These are phyloP conservation scores for Nomia melanderi DNA, from an alignment of 1,140 invertebrate genomes.

Conservation along the genomic window DNA sequence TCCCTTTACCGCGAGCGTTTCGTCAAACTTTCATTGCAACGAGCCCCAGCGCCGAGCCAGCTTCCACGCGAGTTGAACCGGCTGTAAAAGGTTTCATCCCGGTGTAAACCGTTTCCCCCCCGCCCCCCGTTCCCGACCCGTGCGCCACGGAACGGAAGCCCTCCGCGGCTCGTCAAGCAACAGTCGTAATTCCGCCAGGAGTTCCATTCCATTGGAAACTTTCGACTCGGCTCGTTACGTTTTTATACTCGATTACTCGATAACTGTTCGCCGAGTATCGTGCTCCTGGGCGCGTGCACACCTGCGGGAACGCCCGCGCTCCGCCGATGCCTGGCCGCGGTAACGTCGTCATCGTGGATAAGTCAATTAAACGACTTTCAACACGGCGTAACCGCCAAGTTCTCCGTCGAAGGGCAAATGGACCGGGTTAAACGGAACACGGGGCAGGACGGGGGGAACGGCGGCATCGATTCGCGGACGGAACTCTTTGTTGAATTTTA, in stretches of 20 bases:
- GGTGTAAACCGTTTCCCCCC: not conserved
- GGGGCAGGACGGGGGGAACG: too few species aligned
- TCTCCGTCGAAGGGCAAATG: slow-evolving; percentile 2
- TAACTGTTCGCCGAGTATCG: slow-evolving; percentile 13
- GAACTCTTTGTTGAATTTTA: slow-evolving; percentile 15
- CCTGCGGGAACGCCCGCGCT: not conserved
- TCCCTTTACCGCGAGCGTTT: too few species aligned
- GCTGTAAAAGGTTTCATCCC: slow-evolving; percentile 3
- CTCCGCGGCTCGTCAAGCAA: not conserved
- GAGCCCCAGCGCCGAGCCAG: too few species aligned
- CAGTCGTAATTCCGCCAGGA: slow-evolving; percentile 24
- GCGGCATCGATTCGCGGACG: slow-evolving; percentile 21
- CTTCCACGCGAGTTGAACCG: not conserved
- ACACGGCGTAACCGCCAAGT: slow-evolving; percentile 4
- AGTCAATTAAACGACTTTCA: slow-evolving; percentile 36
- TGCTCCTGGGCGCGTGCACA: not conserved
- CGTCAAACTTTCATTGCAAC: too few species aligned
- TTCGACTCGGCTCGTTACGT: slow-evolving; percentile 20
- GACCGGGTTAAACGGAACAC: too few species aligned
- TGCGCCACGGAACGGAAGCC: too few species aligned
- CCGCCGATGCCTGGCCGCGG: not conserved
- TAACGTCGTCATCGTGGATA: slow-evolving; percentile 24
- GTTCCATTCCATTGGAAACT: slow-evolving; percentile 9
- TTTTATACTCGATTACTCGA: slow-evolving; percentile 44
- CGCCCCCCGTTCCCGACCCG: too few species aligned